Percentiles rank a stretch among this genome's conserved stretches.
Evolutionary conservation across 2,888 invertebrate species (phyloP).

Genomic region (Rhabditoides inermis): DNA sequence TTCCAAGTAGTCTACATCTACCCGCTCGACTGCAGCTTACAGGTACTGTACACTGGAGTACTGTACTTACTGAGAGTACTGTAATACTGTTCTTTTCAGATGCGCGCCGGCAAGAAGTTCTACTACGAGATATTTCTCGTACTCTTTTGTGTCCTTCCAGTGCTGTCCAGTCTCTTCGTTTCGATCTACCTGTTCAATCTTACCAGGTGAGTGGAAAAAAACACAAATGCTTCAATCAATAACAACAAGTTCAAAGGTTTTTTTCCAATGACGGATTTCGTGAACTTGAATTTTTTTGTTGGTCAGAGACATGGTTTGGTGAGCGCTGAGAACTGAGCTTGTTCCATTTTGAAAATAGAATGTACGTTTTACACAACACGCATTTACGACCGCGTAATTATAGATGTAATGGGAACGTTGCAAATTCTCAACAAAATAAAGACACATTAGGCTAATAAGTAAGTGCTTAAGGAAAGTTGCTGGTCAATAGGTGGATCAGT

Average conservation of each 20-base stretch:
- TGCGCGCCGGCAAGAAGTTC: slow-evolving; percentile 41
- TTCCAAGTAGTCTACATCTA: slow-evolving; percentile 47
- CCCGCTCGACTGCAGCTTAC: slow-evolving; percentile 40
- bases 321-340: too few species aligned
- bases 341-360: not conserved
- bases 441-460: too few species aligned
- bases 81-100: slow-evolving; percentile 19
- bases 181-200: slow-evolving; percentile 49
- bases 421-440: not conserved
- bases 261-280: too few species aligned
- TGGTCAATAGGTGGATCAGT: too few species aligned
- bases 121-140: slow-evolving; percentile 50
- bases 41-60: slow-evolving; percentile 19
- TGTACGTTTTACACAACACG: not conserved
- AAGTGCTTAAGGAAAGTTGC: too few species aligned
- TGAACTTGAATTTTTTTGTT: too few species aligned
- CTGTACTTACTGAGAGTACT: not conserved
- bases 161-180: slow-evolving; percentile 48
- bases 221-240: not conserved
- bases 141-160: slow-evolving; percentile 46
- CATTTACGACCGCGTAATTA: too few species aligned
- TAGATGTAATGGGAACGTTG: not conserved
- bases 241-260: too few species aligned
- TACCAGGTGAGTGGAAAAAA: slow-evolving; percentile 8
- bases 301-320: too few species aligned